A percentile compares a stretch with the other conserved stretches of the same genome.
These are phyloP conservation scores for Verasper variegatus DNA, from an alignment of 2,113 vertebrate genomes.

Conservation along the genomic window DNA sequence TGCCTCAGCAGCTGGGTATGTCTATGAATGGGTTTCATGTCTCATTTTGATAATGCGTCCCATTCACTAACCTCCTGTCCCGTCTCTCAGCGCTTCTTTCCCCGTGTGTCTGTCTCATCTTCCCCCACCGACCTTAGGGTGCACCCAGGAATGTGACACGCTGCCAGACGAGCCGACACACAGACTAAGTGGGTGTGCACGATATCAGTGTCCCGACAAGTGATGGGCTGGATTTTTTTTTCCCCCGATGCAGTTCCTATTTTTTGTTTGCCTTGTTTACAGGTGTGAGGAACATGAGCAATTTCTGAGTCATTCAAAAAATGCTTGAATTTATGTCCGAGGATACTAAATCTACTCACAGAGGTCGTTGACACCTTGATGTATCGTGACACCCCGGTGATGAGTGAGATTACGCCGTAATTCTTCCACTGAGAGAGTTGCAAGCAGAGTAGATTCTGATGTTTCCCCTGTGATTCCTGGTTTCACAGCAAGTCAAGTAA, in stretches of 20 bases:
- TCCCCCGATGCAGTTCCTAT: not conserved
- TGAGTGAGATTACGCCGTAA: conserved; percentile 46
- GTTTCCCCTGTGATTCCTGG: conserved; percentile 54
- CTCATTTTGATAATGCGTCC: conserved; percentile 47
- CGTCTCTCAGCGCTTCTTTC: conserved; percentile 38
- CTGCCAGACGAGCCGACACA: conserved; percentile 40
- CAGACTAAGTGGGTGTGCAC: conserved; percentile 44
- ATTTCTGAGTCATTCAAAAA: not conserved
- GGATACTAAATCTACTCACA: not conserved
- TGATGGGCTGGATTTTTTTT: conserved; percentile 11
- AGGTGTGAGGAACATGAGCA: conserved; percentile 5
- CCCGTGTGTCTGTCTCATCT: conserved; percentile 51
- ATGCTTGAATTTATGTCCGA: not conserved
- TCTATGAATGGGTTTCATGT: conserved; percentile 39
- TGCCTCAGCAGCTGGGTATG: conserved; percentile 38
- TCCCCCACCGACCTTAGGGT: conserved; percentile 41
- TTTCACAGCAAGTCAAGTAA: conserved; percentile 72
- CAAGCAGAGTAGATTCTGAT: conserved; percentile 34
- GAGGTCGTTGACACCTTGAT: conserved; percentile 19
- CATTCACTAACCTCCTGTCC: conserved; percentile 42
- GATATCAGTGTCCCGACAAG: conserved; percentile 44
- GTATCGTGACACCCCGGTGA: conserved; percentile 34
- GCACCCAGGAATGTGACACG: conserved; percentile 57
- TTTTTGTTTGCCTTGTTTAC: conserved; percentile 19
- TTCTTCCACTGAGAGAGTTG: conserved; percentile 37